Base-by-base conservation (phyloP, 2,113 vertebrate species). In the Lepus europaeus region DNA sequence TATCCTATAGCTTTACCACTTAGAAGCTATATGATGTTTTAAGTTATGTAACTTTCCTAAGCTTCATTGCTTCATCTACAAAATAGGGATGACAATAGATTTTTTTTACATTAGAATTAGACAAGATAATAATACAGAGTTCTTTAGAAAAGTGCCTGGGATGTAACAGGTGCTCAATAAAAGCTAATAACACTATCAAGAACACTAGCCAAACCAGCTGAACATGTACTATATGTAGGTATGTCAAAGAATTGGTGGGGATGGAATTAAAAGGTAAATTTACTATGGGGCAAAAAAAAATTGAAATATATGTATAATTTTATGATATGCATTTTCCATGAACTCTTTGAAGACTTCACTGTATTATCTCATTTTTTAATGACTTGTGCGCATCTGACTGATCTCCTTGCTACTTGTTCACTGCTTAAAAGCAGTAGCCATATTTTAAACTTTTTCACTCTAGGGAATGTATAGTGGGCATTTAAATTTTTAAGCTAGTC, bases 61-160 rank as follows among this genome's bases (percentile, higher is more conserved):
- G 25, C 64, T 69, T 82, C 31, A 63, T 87, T 59, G 79, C 39
- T 91, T 83, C 36, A 83, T 86, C 74, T 93, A 45, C n/a, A 81
- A 89, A 70, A 82, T 33, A 23, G 19, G 10, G 23, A 79, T 69
- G 14, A 59, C 17, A 59, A 51, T 27, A 82, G 49, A 23, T 22
- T 27, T 77, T 31, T 53, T 72, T 87, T 11, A 6, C 33, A 3
- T 90, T 45, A 92, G 29, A 73, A 77, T 78, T 78, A 90, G 95
- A 59, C 6, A 64, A 79, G 17, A 56, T 82, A 94, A 73, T 78
- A 79, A 74, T 53, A 29, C 29, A 64, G 45, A 85, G 22, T 80
- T 72, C 45, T 89, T 81, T 10, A 31, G 69, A n/a, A 88, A 90
- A 63, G 33, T 88, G 12, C 6, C 45, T 39, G 39, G 9, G 11